Evolutionary conservation across 2,888 invertebrate species (phyloP).

Genomic region (Oxycera nigricornis): DNA sequence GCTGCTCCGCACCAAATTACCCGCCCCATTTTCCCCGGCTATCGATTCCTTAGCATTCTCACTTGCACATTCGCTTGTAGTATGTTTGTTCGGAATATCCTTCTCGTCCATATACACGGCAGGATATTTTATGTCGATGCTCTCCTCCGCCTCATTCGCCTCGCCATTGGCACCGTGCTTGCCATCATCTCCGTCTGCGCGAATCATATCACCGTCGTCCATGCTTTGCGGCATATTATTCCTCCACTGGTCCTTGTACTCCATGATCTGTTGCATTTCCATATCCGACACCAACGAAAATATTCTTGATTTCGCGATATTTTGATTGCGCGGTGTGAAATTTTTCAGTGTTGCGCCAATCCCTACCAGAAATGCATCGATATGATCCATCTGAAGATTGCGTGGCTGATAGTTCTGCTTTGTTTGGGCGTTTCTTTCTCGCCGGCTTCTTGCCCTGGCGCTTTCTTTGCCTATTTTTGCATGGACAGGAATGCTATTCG

Average conservation of each 20-base stretch:
- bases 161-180: neutral
- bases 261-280: slow-evolving; percentile 23
- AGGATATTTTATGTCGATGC: neutral
- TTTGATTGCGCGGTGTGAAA: slow-evolving; percentile 21
- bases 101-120: neutral
- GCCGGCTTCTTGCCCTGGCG: neutral
- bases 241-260: neutral
- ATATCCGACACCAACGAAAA: slow-evolving; percentile 15
- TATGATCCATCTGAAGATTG: neutral
- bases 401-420: neutral
- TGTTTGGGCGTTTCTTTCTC: neutral
- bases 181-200: neutral
- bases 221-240: neutral
- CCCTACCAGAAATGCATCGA: slow-evolving; percentile 27
- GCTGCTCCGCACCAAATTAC: too few relatives aligned
- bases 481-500: too few relatives aligned
- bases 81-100: neutral
- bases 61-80: too few relatives aligned
- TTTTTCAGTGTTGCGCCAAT: slow-evolving; percentile 29
- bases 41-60: too few relatives aligned
- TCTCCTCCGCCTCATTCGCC: neutral
- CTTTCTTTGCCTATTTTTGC: too few relatives aligned
- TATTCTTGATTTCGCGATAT: slow-evolving; percentile 26
- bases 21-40: too few relatives aligned
- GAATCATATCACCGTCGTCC: neutral